phyloP scores from a whole-genome alignment of 2,797 vertebrate genomes.

The Manis pentadactyla region DNA sequence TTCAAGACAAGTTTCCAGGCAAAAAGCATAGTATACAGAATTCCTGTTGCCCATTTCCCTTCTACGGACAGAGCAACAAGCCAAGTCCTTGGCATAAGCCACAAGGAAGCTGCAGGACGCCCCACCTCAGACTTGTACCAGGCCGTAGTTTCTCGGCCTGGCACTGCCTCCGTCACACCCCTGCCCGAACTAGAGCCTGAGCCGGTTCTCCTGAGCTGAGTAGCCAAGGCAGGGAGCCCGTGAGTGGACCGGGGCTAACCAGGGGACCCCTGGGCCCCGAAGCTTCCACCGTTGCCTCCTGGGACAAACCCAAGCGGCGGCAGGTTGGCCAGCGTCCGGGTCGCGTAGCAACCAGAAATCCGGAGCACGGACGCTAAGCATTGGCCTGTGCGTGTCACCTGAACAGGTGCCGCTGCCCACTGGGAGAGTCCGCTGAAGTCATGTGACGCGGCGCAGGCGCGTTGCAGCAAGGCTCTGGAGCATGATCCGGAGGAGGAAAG shows the following conservation, averaged over 20 bases:
- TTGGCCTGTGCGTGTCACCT: background rate
- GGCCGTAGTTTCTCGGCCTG: background rate
- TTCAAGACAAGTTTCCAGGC: background rate
- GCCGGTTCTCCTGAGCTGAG: background rate
- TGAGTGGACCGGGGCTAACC: background rate
- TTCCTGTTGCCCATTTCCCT: background rate
- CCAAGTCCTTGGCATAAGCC: background rate
- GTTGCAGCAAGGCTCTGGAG: fast-evolving
- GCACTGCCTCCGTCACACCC: background rate
- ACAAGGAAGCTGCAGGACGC: background rate
- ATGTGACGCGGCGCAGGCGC: background rate
- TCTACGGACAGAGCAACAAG: background rate
- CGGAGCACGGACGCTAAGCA: background rate
- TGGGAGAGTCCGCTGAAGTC: background rate
- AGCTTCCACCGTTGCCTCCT: fast-evolving
- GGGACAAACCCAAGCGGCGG: fast-evolving
- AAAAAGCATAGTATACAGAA: background rate
- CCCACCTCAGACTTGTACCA: background rate
- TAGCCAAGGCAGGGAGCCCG: background rate
- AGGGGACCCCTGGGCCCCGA: no score
- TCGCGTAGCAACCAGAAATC: conserved; percentile 63
- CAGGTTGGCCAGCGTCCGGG: fast-evolving
- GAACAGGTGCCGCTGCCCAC: fast-evolving
- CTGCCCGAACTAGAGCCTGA: background rate
- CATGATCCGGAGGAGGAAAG: fast-evolving